Evolutionary conservation across 1,140 invertebrate species (phyloP).

Genomic region (Latrodectus geometricus): DNA sequence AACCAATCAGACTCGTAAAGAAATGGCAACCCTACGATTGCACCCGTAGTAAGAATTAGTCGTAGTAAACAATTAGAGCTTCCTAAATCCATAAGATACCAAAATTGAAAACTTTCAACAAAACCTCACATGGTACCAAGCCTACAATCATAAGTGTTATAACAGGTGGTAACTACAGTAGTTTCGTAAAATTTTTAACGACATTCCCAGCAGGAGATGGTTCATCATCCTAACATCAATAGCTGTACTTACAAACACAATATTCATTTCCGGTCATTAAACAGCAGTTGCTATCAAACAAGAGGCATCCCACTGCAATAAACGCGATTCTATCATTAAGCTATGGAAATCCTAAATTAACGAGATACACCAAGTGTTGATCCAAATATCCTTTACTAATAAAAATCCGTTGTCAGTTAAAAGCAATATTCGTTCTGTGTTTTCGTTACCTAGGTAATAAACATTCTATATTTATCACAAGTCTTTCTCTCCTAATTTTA

Average conservation of each 20-base stretch:
- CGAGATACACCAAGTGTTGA: too few relatives aligned
- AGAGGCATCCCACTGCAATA: too few relatives aligned
- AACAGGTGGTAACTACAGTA: slow-evolving; percentile 80
- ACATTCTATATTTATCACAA: too few relatives aligned
- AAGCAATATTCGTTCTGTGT: too few relatives aligned
- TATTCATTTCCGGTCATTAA: too few relatives aligned
- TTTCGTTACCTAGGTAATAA: too few relatives aligned
- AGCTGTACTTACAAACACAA: slow-evolving; percentile 72
- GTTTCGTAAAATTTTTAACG: slow-evolving; percentile 77
- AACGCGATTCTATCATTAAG: too few relatives aligned
- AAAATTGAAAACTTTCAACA: slow-evolving; percentile 88
- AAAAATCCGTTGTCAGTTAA: too few relatives aligned
- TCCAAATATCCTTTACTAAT: too few relatives aligned
- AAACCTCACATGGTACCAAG: slow-evolving; percentile 85
- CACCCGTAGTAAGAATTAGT: slow-evolving; percentile 83
- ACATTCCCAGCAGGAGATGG: slow-evolving; percentile 81
- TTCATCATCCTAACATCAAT: slow-evolving; percentile 79
- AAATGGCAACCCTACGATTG: slow-evolving; percentile 81
- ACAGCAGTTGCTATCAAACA: too few relatives aligned
- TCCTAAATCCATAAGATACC: slow-evolving; percentile 84
- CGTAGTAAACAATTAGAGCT: slow-evolving; percentile 84
- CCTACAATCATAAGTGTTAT: slow-evolving; percentile 79
- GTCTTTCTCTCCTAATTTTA: too few relatives aligned
- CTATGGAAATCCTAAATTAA: too few relatives aligned
- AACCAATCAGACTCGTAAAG: slow-evolving; percentile 83